Evolutionary conservation across 2,113 vertebrate species (phyloP), one percentile per base, ranked within the genome.

Genomic region (Bubo scandiacus): DNA sequence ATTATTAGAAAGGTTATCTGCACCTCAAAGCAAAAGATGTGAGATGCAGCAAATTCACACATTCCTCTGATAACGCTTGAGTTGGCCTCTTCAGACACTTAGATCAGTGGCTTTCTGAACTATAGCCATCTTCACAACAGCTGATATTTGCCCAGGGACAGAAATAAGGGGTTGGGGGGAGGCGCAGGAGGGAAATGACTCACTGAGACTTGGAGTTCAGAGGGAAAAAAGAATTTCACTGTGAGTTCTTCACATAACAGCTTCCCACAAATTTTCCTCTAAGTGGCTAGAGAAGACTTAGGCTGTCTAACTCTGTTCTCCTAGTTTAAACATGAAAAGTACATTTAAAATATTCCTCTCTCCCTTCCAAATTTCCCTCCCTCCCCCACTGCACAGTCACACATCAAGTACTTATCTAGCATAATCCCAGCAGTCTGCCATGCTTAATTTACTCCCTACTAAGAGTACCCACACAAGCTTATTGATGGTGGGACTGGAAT

Each of bases 161-260:
- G 65, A 59, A 74, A 71, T 26, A 74, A 86, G 29, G 45, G 32
- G 16, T 13, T 7, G 13, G 34, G 11, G 9, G 38, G 22, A 34
- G 18, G 9, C 4, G 25, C 54, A 75, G 22, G 54, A 67, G 74
- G 7, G 25, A 63, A 58, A 75, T 92, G 88, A 90, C n/a, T 96
- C 92, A 96, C 45, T 26, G 47, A 94, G 45, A 30, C 77, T 88
- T 70, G 61, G 29, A 92, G 67, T 49, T 88, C 38, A n/a, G 59
- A 90, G 38, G 75, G 81, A 25, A 88, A 92, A 81, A 91, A 82
- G 23, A 78, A 75, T 89, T 89, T 89, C 83, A 89, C 75, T 74
- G 10, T 3, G 2, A 91, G 40, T 52, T 92, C 65, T 84, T 92
- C 88, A 80, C 57, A 17, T 61, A 74, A 86, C n/a, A 59, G 43